Conservation (phyloP, 2,113 vertebrate genomes). For the Paratilapia polleni region DNA sequence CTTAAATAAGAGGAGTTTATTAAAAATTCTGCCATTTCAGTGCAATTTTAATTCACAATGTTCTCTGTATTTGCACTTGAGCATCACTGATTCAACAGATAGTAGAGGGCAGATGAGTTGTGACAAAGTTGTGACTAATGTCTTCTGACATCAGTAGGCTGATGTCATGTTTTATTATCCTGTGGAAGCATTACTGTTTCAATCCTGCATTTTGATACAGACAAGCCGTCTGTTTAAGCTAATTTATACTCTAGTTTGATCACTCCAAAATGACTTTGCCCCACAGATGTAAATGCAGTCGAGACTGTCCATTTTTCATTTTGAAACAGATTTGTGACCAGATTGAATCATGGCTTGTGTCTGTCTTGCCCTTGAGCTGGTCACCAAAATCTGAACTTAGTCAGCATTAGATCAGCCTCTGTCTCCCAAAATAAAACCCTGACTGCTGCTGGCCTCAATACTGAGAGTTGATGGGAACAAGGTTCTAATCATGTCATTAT, state of each 20-base stretch:
- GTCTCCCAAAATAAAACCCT: constrained; percentile 55
- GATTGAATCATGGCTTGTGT: constrained; percentile 46
- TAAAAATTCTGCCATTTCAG: neutral
- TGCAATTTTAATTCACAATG: neutral
- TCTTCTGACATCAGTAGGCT: constrained; percentile 64
- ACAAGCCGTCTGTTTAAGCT: constrained; percentile 31
- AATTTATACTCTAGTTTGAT: constrained; percentile 38
- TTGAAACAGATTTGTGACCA: constrained; percentile 33
- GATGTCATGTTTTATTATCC: constrained; percentile 68
- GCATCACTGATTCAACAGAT: constrained; percentile 65
- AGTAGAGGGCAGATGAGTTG: constrained; percentile 48
- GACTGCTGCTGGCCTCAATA: constrained; percentile 56
- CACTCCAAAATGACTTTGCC: neutral
- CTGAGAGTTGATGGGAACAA: constrained; percentile 46
- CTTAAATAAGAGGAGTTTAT: constrained; percentile 1
- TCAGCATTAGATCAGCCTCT: constrained; percentile 45
- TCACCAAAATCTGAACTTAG: constrained; percentile 55
- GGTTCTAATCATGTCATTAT: constrained; percentile 52
- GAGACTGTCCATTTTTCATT: constrained; percentile 1
- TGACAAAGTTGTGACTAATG: constrained; percentile 69
- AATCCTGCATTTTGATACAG: constrained; percentile 38
- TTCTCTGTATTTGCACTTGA: neutral
- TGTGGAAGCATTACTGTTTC: constrained; percentile 19
- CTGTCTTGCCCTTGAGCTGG: constrained; percentile 68
- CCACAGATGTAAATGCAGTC: constrained; percentile 16